Evolutionary conservation across 2,888 invertebrate species (phyloP), one percentile per base, ranked within the genome.

Genomic region (Seira ritae): DNA sequence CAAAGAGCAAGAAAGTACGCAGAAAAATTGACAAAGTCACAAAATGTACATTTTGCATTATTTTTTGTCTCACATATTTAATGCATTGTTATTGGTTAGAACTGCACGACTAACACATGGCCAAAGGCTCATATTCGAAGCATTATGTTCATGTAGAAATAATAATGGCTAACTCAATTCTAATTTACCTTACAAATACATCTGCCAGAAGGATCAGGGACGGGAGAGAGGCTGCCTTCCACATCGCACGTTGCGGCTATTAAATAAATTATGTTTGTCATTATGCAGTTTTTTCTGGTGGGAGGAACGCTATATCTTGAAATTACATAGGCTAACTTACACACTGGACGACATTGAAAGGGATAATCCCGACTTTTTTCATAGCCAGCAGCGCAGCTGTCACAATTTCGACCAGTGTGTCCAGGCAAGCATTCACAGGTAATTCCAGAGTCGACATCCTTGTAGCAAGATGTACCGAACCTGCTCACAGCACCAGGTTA

Each of bases 361-460:
- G 94, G 93, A 10, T 93, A 90, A 60, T 94, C 90, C 0, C 97
- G 97, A 91, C 96, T 95, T 12, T 97, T 97, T 80, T 93, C 92
- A 90, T 95, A 98, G 0, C 96, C 97, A 1, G 92, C 91, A 37
- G 95, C 94, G 90, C 98, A 97, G 69, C 91, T 91, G 89, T 96
- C 95, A 90, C 97, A 97, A 68, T 94, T 93, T 22, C 93, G 91
- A 8, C 97, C 97, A 73, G 91, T 91, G 90, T 94, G 96, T 89
- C 97, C 98, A 74, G 93, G 92, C 62, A 94, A 94, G 90, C 98
- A 98, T 86, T 95, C 93, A 90, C 98, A 98, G 1, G 94, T 93
- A 0, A 96, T 94, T 84, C 94, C 93, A 3, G 95, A 95, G 88
- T 95, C 94, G 0, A 93, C 91, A 68, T 94, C 95, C 17, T 96